Evolutionary conservation across 2,113 vertebrate species (phyloP).

Genomic region (Chloropsis cyanopogon): DNA sequence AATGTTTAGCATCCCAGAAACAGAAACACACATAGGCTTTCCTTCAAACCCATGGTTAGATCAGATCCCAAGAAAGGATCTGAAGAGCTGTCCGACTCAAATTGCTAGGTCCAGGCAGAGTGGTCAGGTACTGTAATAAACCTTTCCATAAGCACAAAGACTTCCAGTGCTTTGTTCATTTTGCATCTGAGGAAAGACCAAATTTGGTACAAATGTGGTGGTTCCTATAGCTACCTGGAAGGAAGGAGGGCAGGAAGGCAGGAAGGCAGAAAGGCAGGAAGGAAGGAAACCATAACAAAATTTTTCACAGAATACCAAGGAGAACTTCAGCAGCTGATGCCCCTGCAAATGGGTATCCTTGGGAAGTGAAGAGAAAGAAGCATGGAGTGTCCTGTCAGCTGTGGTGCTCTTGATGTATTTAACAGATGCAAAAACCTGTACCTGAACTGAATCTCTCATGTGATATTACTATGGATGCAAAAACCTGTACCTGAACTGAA

Average conservation of each 20-base stretch:
- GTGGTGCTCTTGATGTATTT: neutral
- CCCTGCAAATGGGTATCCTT: neutral
- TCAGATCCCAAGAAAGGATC: neutral
- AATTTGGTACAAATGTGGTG: neutral
- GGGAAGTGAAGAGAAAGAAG: neutral
- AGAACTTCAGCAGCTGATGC: neutral
- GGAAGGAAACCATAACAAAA: neutral
- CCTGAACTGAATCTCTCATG: neutral
- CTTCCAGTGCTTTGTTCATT: neutral
- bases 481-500: neutral
- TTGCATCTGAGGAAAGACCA: neutral
- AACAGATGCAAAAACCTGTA: neutral
- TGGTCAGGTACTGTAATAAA: accelerated
- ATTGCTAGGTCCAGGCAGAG: neutral
- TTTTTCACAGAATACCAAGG: neutral
- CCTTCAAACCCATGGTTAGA: neutral
- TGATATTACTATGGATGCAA: neutral
- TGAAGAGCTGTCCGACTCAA: neutral
- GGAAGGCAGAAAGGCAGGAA: neutral
- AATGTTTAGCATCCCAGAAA: neutral
- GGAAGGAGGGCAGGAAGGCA: neutral
- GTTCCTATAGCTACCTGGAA: neutral
- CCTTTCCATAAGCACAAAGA: neutral
- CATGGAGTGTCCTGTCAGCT: neutral
- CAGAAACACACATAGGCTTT: neutral